A percentile compares a stretch with the other conserved stretches of the same genome.
Evolutionary conservation across 2,797 vertebrate genomes (phyloP).

Genomic region (Phyllotis vaccarum): DNA sequence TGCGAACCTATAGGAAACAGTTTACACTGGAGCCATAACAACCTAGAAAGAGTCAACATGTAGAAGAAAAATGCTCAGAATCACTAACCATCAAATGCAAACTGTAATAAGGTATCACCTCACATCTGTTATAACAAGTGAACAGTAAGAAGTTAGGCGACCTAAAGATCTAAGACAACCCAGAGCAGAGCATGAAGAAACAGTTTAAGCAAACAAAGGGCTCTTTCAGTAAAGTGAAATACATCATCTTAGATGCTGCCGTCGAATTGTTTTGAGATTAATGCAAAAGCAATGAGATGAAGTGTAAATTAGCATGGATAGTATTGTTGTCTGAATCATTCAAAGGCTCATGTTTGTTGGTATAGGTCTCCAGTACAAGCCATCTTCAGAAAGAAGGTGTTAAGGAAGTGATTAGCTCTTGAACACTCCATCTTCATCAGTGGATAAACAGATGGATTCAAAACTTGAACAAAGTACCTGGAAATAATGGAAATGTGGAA

Average conservation of each 20-base stretch:
- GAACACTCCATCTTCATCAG: not conserved
- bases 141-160: not conserved
- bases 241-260: not conserved
- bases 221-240: constrained; percentile 13
- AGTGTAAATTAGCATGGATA: not conserved
- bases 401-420: not conserved
- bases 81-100: constrained; percentile 16
- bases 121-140: not conserved
- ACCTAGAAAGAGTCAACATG: not conserved
- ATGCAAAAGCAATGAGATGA: not conserved
- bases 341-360: not conserved
- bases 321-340: not conserved
- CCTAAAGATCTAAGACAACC: not conserved
- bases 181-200: constrained; percentile 1
- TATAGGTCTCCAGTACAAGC: not conserved
- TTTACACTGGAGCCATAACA: not conserved
- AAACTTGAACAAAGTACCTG: not conserved
- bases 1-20: not conserved
- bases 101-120: not conserved
- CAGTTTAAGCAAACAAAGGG: not conserved
- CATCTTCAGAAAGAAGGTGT: not conserved
- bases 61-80: not conserved
- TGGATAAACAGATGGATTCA: not conserved
- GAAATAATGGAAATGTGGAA: not conserved
- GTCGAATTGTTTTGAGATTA: not conserved